Base-by-base conservation (phyloP, 2,888 invertebrate species). In the Eupeodes latifasciatus region DNA sequence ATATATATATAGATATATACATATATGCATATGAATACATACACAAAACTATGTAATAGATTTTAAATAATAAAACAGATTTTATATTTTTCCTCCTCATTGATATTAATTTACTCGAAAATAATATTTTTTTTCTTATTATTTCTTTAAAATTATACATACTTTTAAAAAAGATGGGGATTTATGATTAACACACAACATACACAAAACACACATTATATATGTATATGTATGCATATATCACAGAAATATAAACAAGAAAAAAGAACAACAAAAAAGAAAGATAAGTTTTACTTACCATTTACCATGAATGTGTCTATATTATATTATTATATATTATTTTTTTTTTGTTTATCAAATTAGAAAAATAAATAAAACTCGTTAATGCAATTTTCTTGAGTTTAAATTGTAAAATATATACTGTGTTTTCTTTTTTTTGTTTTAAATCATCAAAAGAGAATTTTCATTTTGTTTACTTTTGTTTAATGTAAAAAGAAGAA, bases 221-320 rank as follows among this genome's bases (percentile, higher is more conserved):
- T 85, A 19, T 19, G 19, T 19, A 78, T 81, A 85, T 82, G 74
- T 76, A 89, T 89, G 82, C 88, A 83, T 81, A 78, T 89, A 89
- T 89, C 84, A 87, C 81, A 84, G 81, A 80, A 84, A 77, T 66
- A 69, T 44, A 61, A 72, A 59, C 79, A 82, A 61, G 69, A 27
- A 27, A 27, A 0, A 72, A 55, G 59, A 66, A 59, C 71, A 72
- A 57, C 16, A 80, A 71, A 62, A 61, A 59, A 62, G 40, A 44
- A 62, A 72, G 9, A 72, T 55, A 64, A 69, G 61, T 84, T 82
- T 69, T 71, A 66, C 66, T 81, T 76, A 81, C 67, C 75, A 86
- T 86, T 77, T 84, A 89, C 80, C 85, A 89, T 83, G 89, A 88
- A 89, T 88, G 82, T 89, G 86, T 89, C 85, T 89, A 88, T 83